Evolutionary conservation across 1,140 invertebrate genomes (phyloP).

Genomic region (Sweltsa coloradensis): DNA sequence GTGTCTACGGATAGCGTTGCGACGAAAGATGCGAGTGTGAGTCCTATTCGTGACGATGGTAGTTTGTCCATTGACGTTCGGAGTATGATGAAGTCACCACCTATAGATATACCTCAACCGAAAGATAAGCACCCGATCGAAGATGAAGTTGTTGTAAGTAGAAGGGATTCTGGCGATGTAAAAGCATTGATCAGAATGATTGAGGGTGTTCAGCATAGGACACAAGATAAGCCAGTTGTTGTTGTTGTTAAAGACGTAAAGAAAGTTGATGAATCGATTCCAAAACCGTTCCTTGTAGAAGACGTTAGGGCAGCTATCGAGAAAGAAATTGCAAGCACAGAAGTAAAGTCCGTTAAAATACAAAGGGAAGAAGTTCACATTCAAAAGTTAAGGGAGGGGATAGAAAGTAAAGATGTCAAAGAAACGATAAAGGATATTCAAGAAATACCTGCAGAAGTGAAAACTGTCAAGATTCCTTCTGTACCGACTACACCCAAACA

Average conservation of each 20-base stretch:
- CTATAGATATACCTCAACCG: no score
- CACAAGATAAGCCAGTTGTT: conserved; percentile 3
- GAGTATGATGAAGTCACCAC: no score
- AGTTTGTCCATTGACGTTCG: background rate
- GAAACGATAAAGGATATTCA: background rate
- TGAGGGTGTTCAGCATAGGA: conserved; percentile 24
- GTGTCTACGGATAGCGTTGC: conserved; percentile 35
- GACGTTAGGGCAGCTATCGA: no score
- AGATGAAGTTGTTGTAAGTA: conserved; percentile 24
- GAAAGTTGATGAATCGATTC: no score
- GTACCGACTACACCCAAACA: conserved; percentile 21
- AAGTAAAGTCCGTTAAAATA: no score
- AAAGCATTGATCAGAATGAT: conserved; percentile 32
- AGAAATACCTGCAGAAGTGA: background rate
- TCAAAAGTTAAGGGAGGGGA: no score
- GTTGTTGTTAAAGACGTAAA: background rate
- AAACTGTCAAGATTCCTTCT: background rate
- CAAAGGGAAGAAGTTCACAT: background rate
- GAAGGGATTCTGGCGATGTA: conserved; percentile 32
- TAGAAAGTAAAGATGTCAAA: conserved; percentile 1
- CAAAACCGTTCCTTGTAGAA: no score
- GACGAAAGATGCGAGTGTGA: conserved; percentile 28
- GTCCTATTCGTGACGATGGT: conserved; percentile 6
- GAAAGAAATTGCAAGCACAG: no score
- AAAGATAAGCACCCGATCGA: background rate